phyloP scores from a whole-genome alignment of 2,113 vertebrate genomes.

The Melanerpes formicivorus region DNA sequence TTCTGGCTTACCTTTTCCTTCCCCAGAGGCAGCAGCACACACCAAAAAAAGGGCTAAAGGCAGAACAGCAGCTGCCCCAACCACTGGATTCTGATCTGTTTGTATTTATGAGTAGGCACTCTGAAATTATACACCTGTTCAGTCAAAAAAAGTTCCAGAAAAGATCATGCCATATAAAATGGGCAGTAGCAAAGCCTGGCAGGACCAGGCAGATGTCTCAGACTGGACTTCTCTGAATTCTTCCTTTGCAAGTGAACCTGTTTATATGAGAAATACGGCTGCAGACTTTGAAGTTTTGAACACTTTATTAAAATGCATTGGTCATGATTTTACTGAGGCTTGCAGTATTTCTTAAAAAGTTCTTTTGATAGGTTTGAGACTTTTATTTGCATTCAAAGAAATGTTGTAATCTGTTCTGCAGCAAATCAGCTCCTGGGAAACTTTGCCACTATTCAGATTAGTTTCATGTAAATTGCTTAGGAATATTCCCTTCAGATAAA shows the following conservation, averaged over 20 bases:
- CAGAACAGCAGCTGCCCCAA: neutral
- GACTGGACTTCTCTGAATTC: neutral
- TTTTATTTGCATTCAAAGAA: neutral
- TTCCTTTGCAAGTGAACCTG: neutral
- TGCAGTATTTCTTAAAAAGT: neutral
- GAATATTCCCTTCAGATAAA: neutral
- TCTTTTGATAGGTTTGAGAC: neutral
- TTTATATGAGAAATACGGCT: neutral
- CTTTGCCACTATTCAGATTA: neutral
- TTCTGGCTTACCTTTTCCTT: neutral
- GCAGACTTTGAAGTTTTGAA: neutral
- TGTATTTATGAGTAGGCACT: neutral
- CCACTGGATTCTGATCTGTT: neutral
- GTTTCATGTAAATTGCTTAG: neutral
- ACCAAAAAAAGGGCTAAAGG: neutral
- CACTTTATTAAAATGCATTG: neutral
- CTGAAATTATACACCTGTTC: neutral
- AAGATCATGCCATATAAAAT: neutral
- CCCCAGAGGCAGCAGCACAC: neutral
- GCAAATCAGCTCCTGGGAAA: neutral
- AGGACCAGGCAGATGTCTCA: neutral
- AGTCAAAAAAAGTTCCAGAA: neutral
- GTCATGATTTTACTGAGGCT: neutral
- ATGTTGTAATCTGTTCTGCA: neutral
- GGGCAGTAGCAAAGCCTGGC: neutral